Conservation (phyloP, 2,797 vertebrate genomes). For the Mus spretus region DNA sequence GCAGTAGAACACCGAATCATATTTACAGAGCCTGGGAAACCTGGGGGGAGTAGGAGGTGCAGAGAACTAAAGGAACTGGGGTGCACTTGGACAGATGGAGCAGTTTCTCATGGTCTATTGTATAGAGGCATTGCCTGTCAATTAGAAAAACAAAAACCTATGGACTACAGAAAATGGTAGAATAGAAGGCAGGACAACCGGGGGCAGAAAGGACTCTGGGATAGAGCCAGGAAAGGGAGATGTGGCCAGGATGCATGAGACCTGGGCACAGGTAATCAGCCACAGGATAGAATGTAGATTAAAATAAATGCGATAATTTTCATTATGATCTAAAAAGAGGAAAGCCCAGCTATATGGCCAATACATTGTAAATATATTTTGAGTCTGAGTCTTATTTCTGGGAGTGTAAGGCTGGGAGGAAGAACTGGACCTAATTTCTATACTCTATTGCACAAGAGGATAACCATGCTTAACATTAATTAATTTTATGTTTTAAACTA, state of each 20-base stretch:
- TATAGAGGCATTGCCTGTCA: background rate
- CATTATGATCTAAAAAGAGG: background rate
- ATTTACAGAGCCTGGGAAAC: background rate
- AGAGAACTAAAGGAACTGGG: background rate
- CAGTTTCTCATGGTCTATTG: background rate
- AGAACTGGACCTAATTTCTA: background rate
- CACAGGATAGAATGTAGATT: background rate
- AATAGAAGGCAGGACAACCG: background rate
- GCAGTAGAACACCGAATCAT: background rate
- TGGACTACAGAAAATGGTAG: background rate
- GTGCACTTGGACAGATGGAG: background rate
- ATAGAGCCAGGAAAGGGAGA: background rate
- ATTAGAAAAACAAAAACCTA: background rate
- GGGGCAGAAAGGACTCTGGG: too few species aligned
- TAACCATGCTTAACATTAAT: background rate
- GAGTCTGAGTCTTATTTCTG: background rate
- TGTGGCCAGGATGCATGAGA: background rate
- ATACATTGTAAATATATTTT: background rate
- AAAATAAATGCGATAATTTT: background rate
- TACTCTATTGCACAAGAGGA: background rate
- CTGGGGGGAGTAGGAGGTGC: too few species aligned
- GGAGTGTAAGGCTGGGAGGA: background rate
- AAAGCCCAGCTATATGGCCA: background rate
- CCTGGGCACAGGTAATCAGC: background rate
- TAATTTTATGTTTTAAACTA: background rate